Percentiles rank a stretch among this genome's conserved stretches.
These are phyloP conservation scores for Macropodus opercularis DNA, from an alignment of 2,797 vertebrate species.

Conservation along the genomic window DNA sequence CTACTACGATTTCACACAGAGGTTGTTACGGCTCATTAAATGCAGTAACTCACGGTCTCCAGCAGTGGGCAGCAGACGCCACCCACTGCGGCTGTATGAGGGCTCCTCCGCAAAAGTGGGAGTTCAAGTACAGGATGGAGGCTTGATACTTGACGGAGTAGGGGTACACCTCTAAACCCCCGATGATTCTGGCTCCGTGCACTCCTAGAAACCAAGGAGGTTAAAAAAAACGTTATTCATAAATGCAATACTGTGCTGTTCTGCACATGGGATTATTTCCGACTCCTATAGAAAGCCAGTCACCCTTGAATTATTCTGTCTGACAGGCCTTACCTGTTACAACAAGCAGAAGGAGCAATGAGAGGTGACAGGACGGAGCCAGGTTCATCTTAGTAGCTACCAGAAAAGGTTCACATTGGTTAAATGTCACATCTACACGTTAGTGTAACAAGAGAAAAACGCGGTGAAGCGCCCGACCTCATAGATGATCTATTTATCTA, in stretches of 20 bases:
- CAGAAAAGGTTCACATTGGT: background rate
- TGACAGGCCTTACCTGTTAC: conserved; percentile 62
- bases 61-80: conserved; percentile 85
- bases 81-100: conserved; percentile 80
- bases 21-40: background rate
- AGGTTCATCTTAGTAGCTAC: conserved; percentile 52
- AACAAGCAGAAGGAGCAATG: conserved; percentile 46
- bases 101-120: conserved; percentile 80
- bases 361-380: conserved; percentile 25
- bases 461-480: too few species aligned
- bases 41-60: conserved; percentile 80
- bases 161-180: conserved; percentile 69
- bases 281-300: too few species aligned
- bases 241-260: background rate
- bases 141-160: conserved; percentile 78
- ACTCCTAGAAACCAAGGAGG: conserved; percentile 49
- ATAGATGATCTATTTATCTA: too few species aligned
- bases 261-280: background rate
- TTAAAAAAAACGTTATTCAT: background rate
- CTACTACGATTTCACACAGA: background rate
- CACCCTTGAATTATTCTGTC: too few species aligned
- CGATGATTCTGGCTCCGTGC: conserved; percentile 76
- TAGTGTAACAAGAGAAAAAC: background rate
- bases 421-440: background rate
- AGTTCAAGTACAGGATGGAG: conserved; percentile 65